Evolutionary conservation across 2,888 invertebrate genomes (phyloP).

Genomic region (Calliphora vomitoria): DNA sequence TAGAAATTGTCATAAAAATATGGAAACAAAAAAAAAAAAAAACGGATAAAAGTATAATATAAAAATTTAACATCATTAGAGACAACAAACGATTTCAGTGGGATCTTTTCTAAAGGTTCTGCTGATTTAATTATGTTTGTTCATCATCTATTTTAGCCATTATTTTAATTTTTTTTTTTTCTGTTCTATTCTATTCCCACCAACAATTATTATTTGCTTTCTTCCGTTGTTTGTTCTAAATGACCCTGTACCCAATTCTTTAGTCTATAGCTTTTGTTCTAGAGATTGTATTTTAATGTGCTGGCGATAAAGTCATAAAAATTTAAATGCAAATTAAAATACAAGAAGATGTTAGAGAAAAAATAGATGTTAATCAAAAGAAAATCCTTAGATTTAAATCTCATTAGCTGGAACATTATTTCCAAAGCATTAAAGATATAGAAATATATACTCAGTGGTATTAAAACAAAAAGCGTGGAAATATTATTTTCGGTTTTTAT

Average conservation of each 20-base stretch:
- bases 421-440: neutral
- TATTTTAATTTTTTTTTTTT: neutral
- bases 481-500: neutral
- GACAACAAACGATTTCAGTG: conserved; percentile 1
- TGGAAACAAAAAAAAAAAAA: neutral
- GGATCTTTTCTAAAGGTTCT: neutral
- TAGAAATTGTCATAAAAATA: conserved; percentile 17
- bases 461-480: neutral
- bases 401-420: conserved; percentile 50
- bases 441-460: neutral
- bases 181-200: neutral
- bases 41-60: neutral
- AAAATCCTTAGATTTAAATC: conserved; percentile 51
- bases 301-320: conserved; percentile 64
- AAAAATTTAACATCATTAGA: conserved; percentile 38
- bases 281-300: conserved; percentile 59
- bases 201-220: conserved; percentile 27
- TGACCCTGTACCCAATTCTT: conserved; percentile 35
- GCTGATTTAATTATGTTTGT: conserved; percentile 63
- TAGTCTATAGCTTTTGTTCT: conserved; percentile 16
- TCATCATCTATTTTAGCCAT: conserved; percentile 31
- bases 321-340: conserved; percentile 66
- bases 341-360: neutral
- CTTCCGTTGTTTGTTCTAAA: neutral
- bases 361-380: conserved; percentile 12